Percentiles rank a stretch among this genome's conserved stretches.
Conservation (phyloP, 2,113 vertebrate species). For the Corydoras maculifer region DNA sequence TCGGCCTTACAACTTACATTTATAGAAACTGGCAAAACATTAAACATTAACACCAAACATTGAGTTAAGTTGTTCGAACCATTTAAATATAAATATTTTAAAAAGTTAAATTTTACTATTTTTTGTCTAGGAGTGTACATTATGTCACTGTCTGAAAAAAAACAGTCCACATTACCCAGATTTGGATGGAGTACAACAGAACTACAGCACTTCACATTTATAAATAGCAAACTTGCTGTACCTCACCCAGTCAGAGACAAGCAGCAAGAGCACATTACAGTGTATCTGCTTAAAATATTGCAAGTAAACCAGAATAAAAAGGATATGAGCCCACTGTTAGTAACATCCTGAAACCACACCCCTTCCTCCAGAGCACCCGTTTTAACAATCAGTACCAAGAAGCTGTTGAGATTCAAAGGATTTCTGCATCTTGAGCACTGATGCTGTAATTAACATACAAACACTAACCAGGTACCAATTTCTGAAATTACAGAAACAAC, state of each 20-base stretch:
- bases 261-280: slow-evolving; percentile 37
- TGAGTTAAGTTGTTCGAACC: too few species aligned
- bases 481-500: not conserved
- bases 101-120: too few species aligned
- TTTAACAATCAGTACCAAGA: slow-evolving; percentile 62
- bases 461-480: not conserved
- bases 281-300: slow-evolving; percentile 55
- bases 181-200: too few species aligned
- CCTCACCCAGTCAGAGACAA: slow-evolving; percentile 33
- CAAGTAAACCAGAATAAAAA: slow-evolving; percentile 49
- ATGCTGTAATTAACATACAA: slow-evolving; percentile 33
- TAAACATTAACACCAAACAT: too few species aligned
- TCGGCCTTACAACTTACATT: too few species aligned
- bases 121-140: too few species aligned
- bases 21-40: too few species aligned
- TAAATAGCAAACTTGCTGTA: slow-evolving; percentile 35
- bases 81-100: too few species aligned
- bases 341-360: slow-evolving; percentile 64
- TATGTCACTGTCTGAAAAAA: too few species aligned
- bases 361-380: slow-evolving; percentile 50
- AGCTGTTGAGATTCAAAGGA: slow-evolving; percentile 51
- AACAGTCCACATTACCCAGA: too few species aligned
- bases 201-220: slow-evolving; percentile 12
- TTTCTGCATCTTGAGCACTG: not conserved
- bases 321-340: slow-evolving; percentile 63